Conservation (phyloP, 1,140 invertebrate species). For the Drosophila kanapiae region DNA sequence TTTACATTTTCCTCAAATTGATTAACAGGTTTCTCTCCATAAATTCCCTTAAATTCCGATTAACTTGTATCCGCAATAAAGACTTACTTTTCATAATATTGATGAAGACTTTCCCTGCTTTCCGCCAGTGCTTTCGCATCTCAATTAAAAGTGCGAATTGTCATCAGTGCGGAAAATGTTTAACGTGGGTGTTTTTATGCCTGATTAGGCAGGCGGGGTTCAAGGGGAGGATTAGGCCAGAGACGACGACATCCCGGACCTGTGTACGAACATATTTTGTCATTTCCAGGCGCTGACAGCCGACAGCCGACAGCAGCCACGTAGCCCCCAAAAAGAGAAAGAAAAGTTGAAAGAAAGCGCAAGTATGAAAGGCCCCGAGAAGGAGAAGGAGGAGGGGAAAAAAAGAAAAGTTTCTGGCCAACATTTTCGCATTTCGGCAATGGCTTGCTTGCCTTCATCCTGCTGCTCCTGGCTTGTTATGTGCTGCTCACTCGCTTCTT, state of each 20-base stretch:
- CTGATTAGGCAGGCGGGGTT: conserved; percentile 52
- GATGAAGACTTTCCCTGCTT: neutral
- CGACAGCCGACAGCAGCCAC: conserved; percentile 28
- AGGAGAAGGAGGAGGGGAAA: neutral
- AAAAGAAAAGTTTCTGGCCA: conserved; percentile 49
- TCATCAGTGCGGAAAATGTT: conserved; percentile 46
- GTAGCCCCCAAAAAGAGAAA: conserved; percentile 4
- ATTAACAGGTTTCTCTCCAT: neutral
- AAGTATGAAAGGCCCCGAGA: neutral
- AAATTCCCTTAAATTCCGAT: neutral
- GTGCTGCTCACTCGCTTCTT: conserved; percentile 35
- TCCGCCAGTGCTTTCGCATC: conserved; percentile 8
- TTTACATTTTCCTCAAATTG: neutral
- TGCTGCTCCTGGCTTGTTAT: conserved; percentile 3
- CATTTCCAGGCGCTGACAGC: conserved; percentile 39
- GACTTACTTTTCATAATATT: neutral
- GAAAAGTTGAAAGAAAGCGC: conserved; percentile 29
- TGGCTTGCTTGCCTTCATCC: conserved; percentile 1
- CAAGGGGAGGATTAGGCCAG: neutral
- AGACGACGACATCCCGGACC: neutral
- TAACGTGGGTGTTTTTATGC: conserved; percentile 61
- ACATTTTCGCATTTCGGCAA: conserved; percentile 47
- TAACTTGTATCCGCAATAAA: neutral
- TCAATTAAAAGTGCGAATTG: conserved; percentile 64
- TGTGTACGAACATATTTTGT: conserved; percentile 44